Percentiles rank a stretch among this genome's conserved stretches.
Evolutionary conservation across 2,888 invertebrate species (phyloP).

Genomic region (Lasius fuliginosus): DNA sequence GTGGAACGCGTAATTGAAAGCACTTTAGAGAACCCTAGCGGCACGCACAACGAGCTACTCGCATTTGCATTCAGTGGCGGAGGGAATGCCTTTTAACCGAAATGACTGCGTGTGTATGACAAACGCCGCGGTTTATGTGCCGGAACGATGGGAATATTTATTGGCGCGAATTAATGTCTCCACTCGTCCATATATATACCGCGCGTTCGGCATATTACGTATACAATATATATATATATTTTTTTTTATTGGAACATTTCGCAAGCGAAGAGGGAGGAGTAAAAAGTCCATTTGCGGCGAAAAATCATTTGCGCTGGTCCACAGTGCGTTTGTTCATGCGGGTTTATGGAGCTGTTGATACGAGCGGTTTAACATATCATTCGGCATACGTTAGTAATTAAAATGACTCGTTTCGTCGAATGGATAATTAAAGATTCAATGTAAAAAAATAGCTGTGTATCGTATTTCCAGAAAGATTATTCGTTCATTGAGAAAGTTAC

Average conservation of each 20-base stretch:
- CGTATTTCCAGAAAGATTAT: neutral
- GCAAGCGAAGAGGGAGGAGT: conserved; percentile 43
- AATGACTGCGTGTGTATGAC: conserved; percentile 84
- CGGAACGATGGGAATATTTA: conserved; percentile 84
- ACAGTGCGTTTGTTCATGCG: neutral
- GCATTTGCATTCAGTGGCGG: conserved; percentile 83
- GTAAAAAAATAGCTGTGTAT: neutral
- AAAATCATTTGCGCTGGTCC: conserved; percentile 38
- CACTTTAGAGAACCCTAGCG: conserved; percentile 82
- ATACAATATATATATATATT: neutral
- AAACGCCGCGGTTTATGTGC: conserved; percentile 83
- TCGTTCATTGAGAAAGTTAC: neutral
- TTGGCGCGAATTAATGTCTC: conserved; percentile 83
- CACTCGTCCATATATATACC: conserved; percentile 68
- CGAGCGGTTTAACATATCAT: neutral
- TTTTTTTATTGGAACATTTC: conserved; percentile 73
- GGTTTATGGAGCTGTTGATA: conserved; percentile 2
- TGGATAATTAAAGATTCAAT: neutral
- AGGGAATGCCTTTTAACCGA: conserved; percentile 84
- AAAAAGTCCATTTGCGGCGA: conserved; percentile 57
- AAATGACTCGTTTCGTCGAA: neutral
- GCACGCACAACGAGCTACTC: conserved; percentile 78
- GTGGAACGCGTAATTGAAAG: conserved; percentile 83
- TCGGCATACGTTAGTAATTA: neutral
- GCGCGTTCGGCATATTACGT: conserved; percentile 54